Percentiles rank a stretch among this genome's conserved stretches.
These are phyloP conservation scores for Crocuta crocuta DNA, from an alignment of 2,113 vertebrate genomes.

Conservation along the genomic window DNA sequence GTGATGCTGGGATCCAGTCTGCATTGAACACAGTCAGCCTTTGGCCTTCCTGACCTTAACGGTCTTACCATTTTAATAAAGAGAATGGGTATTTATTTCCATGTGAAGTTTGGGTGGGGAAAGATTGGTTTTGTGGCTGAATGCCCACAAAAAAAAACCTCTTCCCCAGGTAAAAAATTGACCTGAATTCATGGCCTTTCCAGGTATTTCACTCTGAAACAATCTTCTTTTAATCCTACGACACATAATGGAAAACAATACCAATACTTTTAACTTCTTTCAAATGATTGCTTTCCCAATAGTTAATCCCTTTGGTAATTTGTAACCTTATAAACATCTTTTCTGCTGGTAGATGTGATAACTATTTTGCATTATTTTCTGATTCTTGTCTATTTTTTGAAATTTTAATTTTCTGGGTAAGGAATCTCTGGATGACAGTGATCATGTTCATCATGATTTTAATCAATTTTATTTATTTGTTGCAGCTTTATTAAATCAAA, in stretches of 20 bases:
- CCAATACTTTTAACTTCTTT: not conserved
- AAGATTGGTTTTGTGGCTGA: slow-evolving; percentile 20
- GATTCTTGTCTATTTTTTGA: not conserved
- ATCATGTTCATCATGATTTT: not conserved
- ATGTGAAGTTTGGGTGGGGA: not conserved
- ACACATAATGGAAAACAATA: not conserved
- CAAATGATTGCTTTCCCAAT: not conserved
- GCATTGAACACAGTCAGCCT: not conserved
- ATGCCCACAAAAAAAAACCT: not conserved
- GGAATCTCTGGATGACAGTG: not conserved
- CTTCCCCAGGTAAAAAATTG: not conserved
- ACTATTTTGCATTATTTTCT: slow-evolving; percentile 31
- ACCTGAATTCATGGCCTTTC: slow-evolving; percentile 27
- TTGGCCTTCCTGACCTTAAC: not conserved
- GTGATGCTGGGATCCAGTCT: not conserved
- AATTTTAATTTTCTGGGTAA: slow-evolving; percentile 29
- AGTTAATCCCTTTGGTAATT: not conserved
- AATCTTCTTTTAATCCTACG: not conserved
- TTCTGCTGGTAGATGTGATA: not conserved
- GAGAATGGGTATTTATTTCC: not conserved
- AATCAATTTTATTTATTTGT: not conserved
- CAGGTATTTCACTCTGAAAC: slow-evolving; percentile 4
- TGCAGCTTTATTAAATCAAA: slow-evolving; percentile 4
- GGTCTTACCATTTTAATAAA: not conserved
- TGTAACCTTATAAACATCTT: not conserved